Conservation (phyloP, 2,797 vertebrate species). For the Clarias pachynema region DNA sequence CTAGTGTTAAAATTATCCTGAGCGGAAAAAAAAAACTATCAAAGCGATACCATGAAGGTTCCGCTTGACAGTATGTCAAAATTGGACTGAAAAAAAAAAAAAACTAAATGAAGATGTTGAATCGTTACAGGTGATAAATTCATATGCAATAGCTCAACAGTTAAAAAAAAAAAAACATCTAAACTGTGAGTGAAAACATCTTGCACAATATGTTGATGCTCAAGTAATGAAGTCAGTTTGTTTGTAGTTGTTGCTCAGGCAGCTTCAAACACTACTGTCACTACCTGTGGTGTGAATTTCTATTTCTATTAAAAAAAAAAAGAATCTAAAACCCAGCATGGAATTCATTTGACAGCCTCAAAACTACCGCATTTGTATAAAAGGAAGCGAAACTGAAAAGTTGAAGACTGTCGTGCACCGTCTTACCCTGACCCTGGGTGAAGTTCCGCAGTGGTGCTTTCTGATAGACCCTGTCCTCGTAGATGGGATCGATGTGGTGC, state of each 20-base stretch:
- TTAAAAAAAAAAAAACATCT: not conserved
- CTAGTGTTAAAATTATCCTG: not conserved
- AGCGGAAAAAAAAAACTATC: not conserved
- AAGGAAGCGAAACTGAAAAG: not conserved
- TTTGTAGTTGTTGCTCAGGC: conserved; percentile 22
- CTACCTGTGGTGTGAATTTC: conserved; percentile 14
- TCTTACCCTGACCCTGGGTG: conserved; percentile 88
- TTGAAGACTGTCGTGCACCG: not conserved
- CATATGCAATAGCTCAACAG: not conserved
- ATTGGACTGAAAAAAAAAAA: not conserved
- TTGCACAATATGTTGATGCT: conserved; percentile 11
- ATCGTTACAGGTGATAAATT: not conserved
- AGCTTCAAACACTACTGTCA: conserved; percentile 19
- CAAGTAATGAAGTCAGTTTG: conserved; percentile 4
- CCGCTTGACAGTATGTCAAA: not conserved
- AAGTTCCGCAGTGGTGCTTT: conserved; percentile 93
- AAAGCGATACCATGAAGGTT: not conserved
- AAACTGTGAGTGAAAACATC: conserved; percentile 16
- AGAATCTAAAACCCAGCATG: conserved; percentile 3
- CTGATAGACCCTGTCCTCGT: conserved; percentile 98
- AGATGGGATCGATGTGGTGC: conserved; percentile 98
- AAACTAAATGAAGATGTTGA: conserved; percentile 4
- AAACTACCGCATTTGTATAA: not conserved
- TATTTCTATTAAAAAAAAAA: not conserved
- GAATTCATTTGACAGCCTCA: not conserved